Percentiles rank a stretch among this genome's conserved stretches.
phyloP scores from a whole-genome alignment of 2,888 invertebrate species.

The Parnassius apollo region DNA sequence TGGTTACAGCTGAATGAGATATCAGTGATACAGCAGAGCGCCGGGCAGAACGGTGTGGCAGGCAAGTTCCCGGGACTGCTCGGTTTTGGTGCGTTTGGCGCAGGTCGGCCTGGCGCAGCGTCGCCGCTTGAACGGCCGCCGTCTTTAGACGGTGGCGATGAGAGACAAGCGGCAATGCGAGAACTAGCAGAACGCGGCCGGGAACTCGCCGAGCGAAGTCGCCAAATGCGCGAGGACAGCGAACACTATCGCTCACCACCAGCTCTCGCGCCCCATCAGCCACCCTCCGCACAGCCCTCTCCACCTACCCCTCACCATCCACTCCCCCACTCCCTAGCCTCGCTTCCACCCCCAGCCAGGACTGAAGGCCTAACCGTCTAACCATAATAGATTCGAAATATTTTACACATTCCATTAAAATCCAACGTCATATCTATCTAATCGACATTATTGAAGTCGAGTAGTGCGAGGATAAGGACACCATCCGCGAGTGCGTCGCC shows the following conservation, averaged over 20 bases:
- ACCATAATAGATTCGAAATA: conserved; percentile 41
- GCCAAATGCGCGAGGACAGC: conserved; percentile 75
- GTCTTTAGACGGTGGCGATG: conserved; percentile 68
- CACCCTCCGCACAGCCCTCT: conserved; percentile 62
- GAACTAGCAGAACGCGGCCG: conserved; percentile 79
- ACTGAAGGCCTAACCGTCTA: conserved; percentile 89
- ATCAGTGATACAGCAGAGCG: conserved; percentile 88
- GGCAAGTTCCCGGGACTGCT: conserved; percentile 88
- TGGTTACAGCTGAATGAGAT: conserved; percentile 87
- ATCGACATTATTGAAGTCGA: conserved; percentile 31
- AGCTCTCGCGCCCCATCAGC: conserved; percentile 57
- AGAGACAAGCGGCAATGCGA: conserved; percentile 74
- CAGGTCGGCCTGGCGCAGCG: conserved; percentile 77
- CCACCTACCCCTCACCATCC: conserved; percentile 53
- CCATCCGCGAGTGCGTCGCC: conserved; percentile 29
- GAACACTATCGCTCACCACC: conserved; percentile 70
- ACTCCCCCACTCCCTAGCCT: conserved; percentile 75
- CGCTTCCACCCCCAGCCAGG: conserved; percentile 83
- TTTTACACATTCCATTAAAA: conserved; percentile 58
- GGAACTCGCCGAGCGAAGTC: conserved; percentile 74
- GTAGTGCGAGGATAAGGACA: conserved; percentile 26
- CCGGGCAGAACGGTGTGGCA: conserved; percentile 85
- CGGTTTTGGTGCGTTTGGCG: conserved; percentile 87
- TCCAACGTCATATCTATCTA: conserved; percentile 8
- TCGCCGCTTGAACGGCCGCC: conserved; percentile 76